These are phyloP conservation scores for Trogon melanurus DNA, from an alignment of 2,113 vertebrate genomes.

Conservation along the genomic window DNA sequence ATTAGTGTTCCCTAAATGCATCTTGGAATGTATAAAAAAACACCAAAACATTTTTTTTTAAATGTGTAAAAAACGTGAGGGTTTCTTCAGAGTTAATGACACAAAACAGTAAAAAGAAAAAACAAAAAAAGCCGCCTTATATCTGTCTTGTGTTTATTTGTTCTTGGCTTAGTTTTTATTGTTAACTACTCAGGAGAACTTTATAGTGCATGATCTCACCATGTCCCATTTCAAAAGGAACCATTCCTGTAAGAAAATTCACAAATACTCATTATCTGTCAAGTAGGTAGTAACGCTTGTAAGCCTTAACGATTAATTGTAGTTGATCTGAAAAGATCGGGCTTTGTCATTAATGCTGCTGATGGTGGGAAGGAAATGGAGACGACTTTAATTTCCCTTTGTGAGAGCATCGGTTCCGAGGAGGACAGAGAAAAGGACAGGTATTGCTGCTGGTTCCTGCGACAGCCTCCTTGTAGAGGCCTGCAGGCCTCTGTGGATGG, in stretches of 20 bases:
- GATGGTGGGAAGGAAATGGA: background rate
- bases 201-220: background rate
- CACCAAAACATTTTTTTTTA: background rate
- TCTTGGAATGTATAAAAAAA: background rate
- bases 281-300: background rate
- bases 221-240: background rate
- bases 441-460: background rate
- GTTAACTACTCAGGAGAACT: background rate
- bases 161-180: background rate
- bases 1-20: background rate
- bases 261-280: background rate
- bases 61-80: background rate
- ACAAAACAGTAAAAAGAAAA: background rate
- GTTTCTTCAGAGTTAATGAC: background rate
- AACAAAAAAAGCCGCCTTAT: background rate
- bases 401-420: accelerated
- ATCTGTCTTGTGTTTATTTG: background rate
- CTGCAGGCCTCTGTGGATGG: background rate
- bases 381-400: background rate
- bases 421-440: background rate
- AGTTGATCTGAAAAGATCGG: accelerated
- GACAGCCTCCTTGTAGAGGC: background rate
- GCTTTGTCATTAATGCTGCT: background rate
- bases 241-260: background rate
- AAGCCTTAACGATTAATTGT: background rate